Evolutionary conservation across 2,888 invertebrate genomes (phyloP).

Genomic region (Brachypalpus laphriformis): DNA sequence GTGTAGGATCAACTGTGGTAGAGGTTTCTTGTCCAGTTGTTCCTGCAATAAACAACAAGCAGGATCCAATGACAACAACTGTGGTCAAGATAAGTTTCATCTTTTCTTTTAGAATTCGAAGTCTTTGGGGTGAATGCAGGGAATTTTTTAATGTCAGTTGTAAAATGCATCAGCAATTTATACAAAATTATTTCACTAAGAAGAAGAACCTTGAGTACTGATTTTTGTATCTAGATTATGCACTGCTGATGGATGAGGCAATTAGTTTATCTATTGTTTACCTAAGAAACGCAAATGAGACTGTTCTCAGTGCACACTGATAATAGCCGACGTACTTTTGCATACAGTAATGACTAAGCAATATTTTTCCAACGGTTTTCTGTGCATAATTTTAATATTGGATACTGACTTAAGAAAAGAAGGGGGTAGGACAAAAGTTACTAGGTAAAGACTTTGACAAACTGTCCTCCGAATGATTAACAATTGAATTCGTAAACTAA

Average conservation of each 20-base stretch:
- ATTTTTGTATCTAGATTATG: neutral
- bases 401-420: no score
- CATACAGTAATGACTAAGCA: no score
- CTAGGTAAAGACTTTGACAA: no score
- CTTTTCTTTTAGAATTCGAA: neutral
- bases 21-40: neutral
- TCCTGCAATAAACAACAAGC: slow-evolving; percentile 10
- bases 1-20: neutral
- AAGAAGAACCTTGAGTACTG: neutral
- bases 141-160: slow-evolving; percentile 27
- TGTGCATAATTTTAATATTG: no score
- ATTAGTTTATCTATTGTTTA: slow-evolving; percentile 34
- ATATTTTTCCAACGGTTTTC: no score
- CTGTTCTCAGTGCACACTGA: neutral
- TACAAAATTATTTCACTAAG: neutral
- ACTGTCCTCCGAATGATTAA: no score
- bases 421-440: no score
- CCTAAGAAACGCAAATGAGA: slow-evolving; percentile 21
- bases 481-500: no score
- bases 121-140: neutral
- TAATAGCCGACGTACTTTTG: no score
- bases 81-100: slow-evolving; percentile 34
- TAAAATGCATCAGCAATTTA: neutral
- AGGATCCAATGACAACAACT: slow-evolving; percentile 3
- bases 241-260: slow-evolving; percentile 21